Conservation (phyloP, 1,140 invertebrate genomes). For the Mactra quadrangularis region DNA sequence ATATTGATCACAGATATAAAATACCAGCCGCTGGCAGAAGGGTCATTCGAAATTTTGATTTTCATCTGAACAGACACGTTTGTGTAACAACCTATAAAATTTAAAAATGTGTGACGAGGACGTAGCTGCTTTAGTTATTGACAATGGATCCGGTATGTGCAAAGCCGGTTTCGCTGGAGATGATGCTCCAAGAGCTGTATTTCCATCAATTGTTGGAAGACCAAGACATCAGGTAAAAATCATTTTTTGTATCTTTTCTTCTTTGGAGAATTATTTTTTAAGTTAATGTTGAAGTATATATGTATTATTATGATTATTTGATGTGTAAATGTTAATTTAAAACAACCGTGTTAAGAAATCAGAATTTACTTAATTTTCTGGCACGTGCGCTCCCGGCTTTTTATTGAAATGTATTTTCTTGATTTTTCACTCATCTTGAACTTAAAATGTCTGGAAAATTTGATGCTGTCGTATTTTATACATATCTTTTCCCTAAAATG, state of each 20-base stretch:
- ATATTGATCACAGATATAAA: constrained; percentile 48
- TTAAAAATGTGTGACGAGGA: constrained; percentile 92
- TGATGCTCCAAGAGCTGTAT: constrained; percentile 94
- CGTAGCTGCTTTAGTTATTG: constrained; percentile 93
- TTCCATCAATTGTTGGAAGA: constrained; percentile 93
- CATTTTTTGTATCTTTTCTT: neutral
- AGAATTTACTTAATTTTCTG: too few species aligned
- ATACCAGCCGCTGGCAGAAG: constrained; percentile 13
- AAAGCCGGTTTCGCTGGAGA: constrained; percentile 96
- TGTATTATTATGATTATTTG: too few species aligned
- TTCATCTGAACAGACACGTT: constrained; percentile 3
- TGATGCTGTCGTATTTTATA: too few species aligned
- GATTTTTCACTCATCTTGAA: too few species aligned
- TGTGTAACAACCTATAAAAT: constrained; percentile 7
- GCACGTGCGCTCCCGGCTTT: too few species aligned
- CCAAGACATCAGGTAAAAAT: constrained; percentile 88
- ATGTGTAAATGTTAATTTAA: too few species aligned
- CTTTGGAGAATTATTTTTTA: too few species aligned
- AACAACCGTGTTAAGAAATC: too few species aligned
- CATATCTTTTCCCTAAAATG: too few species aligned
- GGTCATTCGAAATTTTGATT: constrained; percentile 28
- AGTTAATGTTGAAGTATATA: too few species aligned
- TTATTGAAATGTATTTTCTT: too few species aligned
- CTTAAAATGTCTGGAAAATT: too few species aligned
- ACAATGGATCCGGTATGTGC: constrained; percentile 96